A percentile compares a stretch with the other conserved stretches of the same genome.
phyloP scores from a whole-genome alignment of 2,113 vertebrate species.

The Indicator indicator region DNA sequence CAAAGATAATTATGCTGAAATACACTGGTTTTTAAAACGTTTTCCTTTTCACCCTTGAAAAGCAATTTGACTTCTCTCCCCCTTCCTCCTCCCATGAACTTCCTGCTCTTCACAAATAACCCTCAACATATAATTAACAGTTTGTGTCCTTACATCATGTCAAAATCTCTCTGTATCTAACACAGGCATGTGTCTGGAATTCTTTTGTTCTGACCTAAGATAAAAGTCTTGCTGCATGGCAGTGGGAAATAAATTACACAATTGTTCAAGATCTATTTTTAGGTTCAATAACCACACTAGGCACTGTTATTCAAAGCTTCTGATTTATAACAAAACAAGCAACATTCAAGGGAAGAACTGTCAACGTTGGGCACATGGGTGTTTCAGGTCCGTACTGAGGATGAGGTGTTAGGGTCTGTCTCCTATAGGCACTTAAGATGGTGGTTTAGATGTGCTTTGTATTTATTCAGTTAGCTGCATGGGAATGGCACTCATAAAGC shows the following conservation, averaged over 20 bases:
- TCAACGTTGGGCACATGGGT: neutral
- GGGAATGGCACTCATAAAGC: neutral
- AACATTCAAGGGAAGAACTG: neutral
- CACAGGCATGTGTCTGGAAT: neutral
- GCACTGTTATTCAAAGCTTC: neutral
- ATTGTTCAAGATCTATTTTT: neutral
- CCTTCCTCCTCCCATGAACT: neutral
- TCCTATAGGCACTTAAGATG: neutral
- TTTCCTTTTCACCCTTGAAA: neutral
- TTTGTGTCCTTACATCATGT: neutral
- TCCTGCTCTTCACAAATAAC: neutral
- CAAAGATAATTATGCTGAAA: neutral
- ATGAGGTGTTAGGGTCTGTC: neutral
- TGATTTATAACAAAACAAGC: neutral
- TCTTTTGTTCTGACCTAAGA: conserved; percentile 8
- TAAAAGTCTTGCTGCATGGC: neutral
- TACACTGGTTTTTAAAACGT: neutral
- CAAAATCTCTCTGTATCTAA: neutral
- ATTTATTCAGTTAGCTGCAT: neutral
- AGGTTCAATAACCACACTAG: neutral
- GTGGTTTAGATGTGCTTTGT: neutral
- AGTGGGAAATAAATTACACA: neutral
- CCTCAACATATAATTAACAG: neutral
- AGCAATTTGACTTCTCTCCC: neutral
- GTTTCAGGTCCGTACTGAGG: neutral